Percentiles rank a stretch among this genome's conserved stretches.
Conservation (phyloP, 2,113 vertebrate genomes). For the Nibea coibor region DNA sequence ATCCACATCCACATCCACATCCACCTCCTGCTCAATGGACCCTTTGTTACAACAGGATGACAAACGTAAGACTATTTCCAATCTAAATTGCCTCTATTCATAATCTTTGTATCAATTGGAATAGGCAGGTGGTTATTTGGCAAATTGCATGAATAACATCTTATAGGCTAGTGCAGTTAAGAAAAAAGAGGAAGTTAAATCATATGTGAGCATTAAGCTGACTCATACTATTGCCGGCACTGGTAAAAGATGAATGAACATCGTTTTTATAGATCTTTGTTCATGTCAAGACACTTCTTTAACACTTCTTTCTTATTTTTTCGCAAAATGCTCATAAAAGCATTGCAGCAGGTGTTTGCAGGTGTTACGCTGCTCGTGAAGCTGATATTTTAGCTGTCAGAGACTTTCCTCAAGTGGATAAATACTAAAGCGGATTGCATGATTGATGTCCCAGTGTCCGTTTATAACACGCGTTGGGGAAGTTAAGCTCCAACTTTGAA, state of each 20-base stretch:
- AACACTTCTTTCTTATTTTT: background rate
- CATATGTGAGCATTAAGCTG: background rate
- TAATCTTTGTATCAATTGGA: background rate
- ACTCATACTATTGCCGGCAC: background rate
- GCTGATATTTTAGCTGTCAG: conserved; percentile 39
- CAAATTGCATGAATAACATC: background rate
- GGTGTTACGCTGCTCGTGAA: conserved; percentile 14
- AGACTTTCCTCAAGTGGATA: conserved; percentile 17
- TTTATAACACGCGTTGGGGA: conserved; percentile 30
- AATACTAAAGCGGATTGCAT: conserved; percentile 19
- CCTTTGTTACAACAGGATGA: conserved; percentile 47
- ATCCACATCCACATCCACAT: background rate
- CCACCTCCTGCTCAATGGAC: conserved; percentile 43
- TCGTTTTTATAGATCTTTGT: background rate
- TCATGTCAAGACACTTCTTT: background rate
- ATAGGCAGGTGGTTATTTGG: conserved; percentile 7
- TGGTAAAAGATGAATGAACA: background rate
- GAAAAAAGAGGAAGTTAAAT: conserved; percentile 8
- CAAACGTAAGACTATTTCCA: background rate
- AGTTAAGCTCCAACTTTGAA: conserved; percentile 43
- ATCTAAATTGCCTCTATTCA: background rate
- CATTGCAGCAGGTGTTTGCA: conserved; percentile 53
- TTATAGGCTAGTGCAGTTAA: background rate
- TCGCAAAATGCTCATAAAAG: conserved; percentile 20
- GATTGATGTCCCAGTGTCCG: conserved; percentile 50